Evolutionary conservation across 1,140 invertebrate species (phyloP), one percentile per base, ranked within the genome.

Genomic region (Drosophila sucinea): DNA sequence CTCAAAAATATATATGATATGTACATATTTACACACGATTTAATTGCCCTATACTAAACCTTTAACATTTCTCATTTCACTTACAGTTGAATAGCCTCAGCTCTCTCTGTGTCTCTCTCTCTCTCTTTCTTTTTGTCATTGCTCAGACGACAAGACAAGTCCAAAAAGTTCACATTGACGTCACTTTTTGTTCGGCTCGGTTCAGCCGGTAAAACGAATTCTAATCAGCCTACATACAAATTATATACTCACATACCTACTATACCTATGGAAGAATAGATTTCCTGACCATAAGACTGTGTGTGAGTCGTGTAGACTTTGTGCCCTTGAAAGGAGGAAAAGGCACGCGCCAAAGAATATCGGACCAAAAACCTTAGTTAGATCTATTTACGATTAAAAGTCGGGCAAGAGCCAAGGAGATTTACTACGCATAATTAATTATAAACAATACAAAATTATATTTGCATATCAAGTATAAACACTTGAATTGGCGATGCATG

Each of bases 231-330:
- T 5, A 51, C 25, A 51, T 51, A 51, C 23, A 51, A 51, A 51
- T 51, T 27, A 51, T 17, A 51, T 86, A 75, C 67, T 38, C 17
- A 17, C 17, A 38, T 38, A 38, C 10, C 35, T 38, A 67, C 41
- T 78, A 65, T 79, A 78, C 71, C 61, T 67, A 70, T 62, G 58
- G 57, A 71, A 87, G 75, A 87, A 75, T 74, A 77, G 79, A 86
- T 82, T 86, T 87, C 83, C 83, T 87, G 83, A 73, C 44, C 73
- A 62, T 80, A 82, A 85, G 75, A 86, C 75, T 56, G 51, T 66
- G 29, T 29, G 29, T 56, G n/a, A n/a, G 29, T 56, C 8, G 25
- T n/a, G 5, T 25, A 44, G n/a, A 44, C 38, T 60, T 5, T 23
- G 44, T 67, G 72, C 58, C 60, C 72, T 60, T 75, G 72, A 54